Evolutionary conservation across 1,140 invertebrate species (phyloP).

Genomic region (Brachionus sp.): DNA sequence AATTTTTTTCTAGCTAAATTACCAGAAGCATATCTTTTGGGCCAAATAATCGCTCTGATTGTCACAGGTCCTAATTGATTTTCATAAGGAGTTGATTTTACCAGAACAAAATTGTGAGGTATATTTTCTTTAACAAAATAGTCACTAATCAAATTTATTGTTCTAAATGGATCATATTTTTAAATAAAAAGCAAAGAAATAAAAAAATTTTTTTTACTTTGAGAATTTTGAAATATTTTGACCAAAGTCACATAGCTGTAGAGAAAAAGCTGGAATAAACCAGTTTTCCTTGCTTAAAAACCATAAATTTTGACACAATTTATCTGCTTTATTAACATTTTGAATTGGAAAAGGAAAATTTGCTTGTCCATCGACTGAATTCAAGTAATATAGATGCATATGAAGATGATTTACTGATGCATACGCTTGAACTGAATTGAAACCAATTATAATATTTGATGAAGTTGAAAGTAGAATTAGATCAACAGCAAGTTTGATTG

Average conservation of each 20-base stretch:
- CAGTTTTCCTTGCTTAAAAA: background rate
- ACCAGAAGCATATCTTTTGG: background rate
- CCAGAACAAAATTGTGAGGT: constrained; percentile 16
- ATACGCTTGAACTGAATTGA: constrained; percentile 21
- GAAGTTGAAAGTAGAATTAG: background rate
- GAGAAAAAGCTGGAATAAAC: background rate
- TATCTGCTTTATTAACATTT: background rate
- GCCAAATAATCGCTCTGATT: constrained; percentile 18
- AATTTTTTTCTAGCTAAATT: background rate
- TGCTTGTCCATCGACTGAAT: background rate
- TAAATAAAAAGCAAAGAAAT: too few relatives aligned
- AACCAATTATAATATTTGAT: background rate
- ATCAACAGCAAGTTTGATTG: background rate
- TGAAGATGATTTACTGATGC: constrained; percentile 36
- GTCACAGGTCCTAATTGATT: background rate
- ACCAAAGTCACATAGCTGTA: constrained; percentile 33
- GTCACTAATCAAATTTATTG: background rate
- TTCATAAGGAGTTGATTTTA: background rate
- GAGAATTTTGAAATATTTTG: constrained; percentile 15
- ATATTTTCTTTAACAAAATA: background rate
- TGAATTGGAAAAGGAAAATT: constrained; percentile 15
- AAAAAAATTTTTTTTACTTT: background rate
- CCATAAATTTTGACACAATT: constrained; percentile 11
- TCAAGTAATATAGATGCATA: constrained; percentile 18
- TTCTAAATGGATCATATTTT: background rate